A percentile compares a stretch with the other conserved stretches of the same genome.
These are phyloP conservation scores for Coptodon bakossiorum DNA, from an alignment of 2,113 vertebrate genomes.

Conservation along the genomic window DNA sequence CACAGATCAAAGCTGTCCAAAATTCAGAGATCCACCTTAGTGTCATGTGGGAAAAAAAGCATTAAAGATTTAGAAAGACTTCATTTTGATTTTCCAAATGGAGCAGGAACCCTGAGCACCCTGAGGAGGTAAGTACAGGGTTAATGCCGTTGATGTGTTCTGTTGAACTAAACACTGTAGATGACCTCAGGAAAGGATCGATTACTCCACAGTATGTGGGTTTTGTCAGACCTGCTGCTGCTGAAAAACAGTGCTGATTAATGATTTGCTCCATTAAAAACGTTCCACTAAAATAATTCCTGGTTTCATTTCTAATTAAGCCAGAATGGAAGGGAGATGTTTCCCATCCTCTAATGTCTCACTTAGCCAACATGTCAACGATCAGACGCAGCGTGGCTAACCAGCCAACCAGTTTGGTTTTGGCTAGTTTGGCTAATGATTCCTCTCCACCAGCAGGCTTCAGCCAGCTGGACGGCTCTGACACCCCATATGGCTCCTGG, in stretches of 20 bases:
- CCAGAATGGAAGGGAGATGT: background rate
- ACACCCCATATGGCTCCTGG: constrained; percentile 20
- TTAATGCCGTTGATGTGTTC: background rate
- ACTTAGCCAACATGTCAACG: background rate
- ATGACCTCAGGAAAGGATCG: background rate
- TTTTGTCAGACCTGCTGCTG: background rate
- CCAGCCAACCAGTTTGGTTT: constrained; percentile 18
- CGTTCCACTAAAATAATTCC: background rate
- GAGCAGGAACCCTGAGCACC: background rate
- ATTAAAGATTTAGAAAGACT: background rate
- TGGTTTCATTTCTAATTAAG: background rate
- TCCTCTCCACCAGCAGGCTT: background rate
- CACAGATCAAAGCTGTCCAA: background rate
- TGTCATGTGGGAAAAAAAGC: background rate
- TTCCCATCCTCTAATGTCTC: background rate
- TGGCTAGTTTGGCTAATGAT: constrained; percentile 7
- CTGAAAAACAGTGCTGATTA: background rate
- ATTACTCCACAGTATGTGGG: background rate
- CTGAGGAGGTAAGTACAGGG: background rate
- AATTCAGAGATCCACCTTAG: background rate
- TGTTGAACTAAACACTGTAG: background rate
- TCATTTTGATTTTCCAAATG: background rate
- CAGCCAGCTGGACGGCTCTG: constrained; percentile 22
- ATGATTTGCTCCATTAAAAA: background rate
- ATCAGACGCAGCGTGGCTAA: background rate